phyloP scores from a whole-genome alignment of 1,140 invertebrate species.

The Gryllus bimaculatus region DNA sequence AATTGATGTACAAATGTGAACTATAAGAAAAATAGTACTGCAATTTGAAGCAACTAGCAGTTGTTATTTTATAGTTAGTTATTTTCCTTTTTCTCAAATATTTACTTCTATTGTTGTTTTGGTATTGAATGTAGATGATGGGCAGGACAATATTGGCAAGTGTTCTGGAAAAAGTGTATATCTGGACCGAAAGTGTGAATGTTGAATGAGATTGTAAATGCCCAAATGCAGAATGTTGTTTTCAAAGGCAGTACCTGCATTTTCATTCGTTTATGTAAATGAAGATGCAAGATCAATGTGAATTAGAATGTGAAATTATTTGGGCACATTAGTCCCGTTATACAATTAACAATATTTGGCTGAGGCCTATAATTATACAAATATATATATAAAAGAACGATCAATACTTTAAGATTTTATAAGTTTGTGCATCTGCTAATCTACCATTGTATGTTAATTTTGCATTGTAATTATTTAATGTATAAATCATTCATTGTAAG shows the following conservation, averaged over 20 bases:
- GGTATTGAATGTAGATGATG: neutral
- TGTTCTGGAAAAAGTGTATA: neutral
- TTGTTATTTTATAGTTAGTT: no score
- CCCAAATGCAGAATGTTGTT: neutral
- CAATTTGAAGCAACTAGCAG: no score
- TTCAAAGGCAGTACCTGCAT: neutral
- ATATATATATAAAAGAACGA: no score
- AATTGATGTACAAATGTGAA: no score
- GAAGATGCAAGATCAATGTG: neutral
- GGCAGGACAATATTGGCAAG: neutral
- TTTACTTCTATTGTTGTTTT: no score
- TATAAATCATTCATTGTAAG: slow-evolving; percentile 6
- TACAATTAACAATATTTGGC: neutral
- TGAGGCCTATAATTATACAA: neutral
- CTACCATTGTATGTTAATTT: neutral
- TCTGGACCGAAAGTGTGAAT: neutral
- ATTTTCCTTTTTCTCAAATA: no score
- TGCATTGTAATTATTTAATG: slow-evolving; percentile 1
- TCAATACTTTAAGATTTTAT: neutral
- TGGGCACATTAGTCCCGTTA: neutral
- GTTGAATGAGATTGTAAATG: neutral
- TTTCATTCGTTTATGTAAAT: neutral
- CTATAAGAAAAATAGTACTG: no score
- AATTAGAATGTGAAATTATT: neutral
- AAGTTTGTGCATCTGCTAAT: neutral